Base-by-base conservation (phyloP, 2,113 vertebrate species). In the Bubo bubo region DNA sequence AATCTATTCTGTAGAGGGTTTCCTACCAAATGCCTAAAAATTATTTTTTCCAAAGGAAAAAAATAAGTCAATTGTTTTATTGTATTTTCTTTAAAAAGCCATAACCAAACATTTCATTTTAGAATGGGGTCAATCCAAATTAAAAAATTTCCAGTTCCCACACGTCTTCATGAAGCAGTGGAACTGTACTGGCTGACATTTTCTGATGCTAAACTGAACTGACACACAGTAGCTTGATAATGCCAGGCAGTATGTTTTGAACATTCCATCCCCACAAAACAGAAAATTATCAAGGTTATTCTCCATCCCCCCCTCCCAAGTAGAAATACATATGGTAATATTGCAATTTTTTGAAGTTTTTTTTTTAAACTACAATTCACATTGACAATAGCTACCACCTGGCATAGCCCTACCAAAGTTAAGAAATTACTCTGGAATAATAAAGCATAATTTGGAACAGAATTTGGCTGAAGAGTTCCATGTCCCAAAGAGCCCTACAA, bases 11-110 rank as follows among this genome's bases (percentile, higher is more conserved):
- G 45, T 30, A 73, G 55, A 82, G 70, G 21, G 72, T 76, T 95
- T 97, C 68, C 80, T 95, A 90, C 81, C 86, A 95, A 94, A 68
- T 66, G 70, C 35, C 43, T 55, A 35, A 80, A 88, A 92, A 80
- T 41, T 39, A 55, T 26, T 79, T 93, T 97, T 95, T 83, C 52
- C 20, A 53, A 84, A 59, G 27, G 19, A 50, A 59, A 82, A 82
- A 75, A 73, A 43, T 20, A 82, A 62, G 11, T 32, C 53, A 83
- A 84, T 88, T 92, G 79, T 92, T 91, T 94, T 41, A 76, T 58
- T 75, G 32, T 79, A 91, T 89, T 93, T 94, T 91, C 84, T 94
- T 79, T 88, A 63, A 84, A 95, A 75, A 95, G 73, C 58, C 3
- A 2, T 41, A 92, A 68, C 79, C 47, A 92, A 92, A 88, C 50